phyloP scores from a whole-genome alignment of 2,888 invertebrate genomes.

The Odontocolon sp. region DNA sequence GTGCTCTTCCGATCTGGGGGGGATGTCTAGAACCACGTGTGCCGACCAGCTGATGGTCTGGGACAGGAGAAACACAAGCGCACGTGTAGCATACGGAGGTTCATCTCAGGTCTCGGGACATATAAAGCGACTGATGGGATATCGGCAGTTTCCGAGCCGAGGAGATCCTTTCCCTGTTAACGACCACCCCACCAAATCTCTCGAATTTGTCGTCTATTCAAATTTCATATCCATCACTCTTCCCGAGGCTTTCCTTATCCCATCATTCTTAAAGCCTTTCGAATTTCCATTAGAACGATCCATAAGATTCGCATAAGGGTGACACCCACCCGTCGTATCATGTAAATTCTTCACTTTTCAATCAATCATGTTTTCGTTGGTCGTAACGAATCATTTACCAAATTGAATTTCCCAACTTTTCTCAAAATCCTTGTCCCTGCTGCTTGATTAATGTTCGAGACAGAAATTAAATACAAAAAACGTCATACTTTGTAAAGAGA shows the following conservation, averaged over 20 bases:
- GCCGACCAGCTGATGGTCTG: conserved; percentile 65
- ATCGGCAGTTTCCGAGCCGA: neutral
- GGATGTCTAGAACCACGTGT: conserved; percentile 62
- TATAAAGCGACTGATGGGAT: neutral
- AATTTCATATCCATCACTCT: conserved; percentile 50
- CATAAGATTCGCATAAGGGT: conserved; percentile 8
- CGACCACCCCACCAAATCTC: conserved; percentile 20
- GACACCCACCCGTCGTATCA: conserved; percentile 31
- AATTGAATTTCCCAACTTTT: conserved; percentile 37
- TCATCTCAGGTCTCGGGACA: conserved; percentile 1
- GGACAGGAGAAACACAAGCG: conserved; percentile 52
- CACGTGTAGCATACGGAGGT: conserved; percentile 37
- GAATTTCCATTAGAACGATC: conserved; percentile 36
- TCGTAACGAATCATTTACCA: conserved; percentile 42
- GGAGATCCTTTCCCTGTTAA: conserved; percentile 18
- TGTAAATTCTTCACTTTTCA: conserved; percentile 29
- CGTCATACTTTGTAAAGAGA: too few relatives aligned
- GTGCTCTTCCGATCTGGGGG: too few relatives aligned
- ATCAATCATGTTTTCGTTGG: conserved; percentile 28
- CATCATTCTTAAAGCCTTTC: conserved; percentile 12
- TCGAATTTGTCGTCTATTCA: conserved; percentile 51
- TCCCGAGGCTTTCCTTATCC: conserved; percentile 9
- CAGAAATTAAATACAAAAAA: neutral
- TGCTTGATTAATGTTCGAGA: conserved; percentile 26
- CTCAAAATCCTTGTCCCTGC: too few relatives aligned